These are phyloP conservation scores for Carterocephalus palaemon DNA, from an alignment of 2,888 invertebrate genomes.

Conservation along the genomic window DNA sequence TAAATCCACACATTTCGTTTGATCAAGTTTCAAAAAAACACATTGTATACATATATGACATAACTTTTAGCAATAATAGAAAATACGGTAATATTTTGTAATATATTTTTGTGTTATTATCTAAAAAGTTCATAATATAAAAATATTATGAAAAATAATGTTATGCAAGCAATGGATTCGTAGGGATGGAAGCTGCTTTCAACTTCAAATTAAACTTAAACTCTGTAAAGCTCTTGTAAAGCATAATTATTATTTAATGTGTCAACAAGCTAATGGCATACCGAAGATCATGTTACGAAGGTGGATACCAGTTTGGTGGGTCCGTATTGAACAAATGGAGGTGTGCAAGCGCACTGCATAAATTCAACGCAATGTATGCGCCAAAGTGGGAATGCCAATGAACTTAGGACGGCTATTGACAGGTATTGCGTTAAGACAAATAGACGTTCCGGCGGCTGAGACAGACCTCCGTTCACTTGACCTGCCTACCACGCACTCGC, in stretches of 20 bases:
- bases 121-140: no score
- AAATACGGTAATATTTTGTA: no score
- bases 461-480: slow-evolving; percentile 73
- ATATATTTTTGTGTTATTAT: no score
- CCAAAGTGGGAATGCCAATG: slow-evolving; percentile 76
- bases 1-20: no score
- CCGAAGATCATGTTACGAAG: slow-evolving; percentile 65
- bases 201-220: slow-evolving; percentile 42
- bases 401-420: slow-evolving; percentile 76
- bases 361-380: slow-evolving; percentile 71
- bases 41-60: no score
- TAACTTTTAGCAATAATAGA: no score
- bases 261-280: slow-evolving; percentile 73
- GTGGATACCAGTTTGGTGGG: slow-evolving; percentile 64
- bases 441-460: slow-evolving; percentile 69
- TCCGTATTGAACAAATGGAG: slow-evolving; percentile 51
- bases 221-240: slow-evolving; percentile 52
- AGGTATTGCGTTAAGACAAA: slow-evolving; percentile 78
- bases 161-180: slow-evolving; percentile 6
- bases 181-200: slow-evolving; percentile 37
- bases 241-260: slow-evolving; percentile 67
- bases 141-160: slow-evolving; percentile 29
- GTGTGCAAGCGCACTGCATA: slow-evolving; percentile 62
- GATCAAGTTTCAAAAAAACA: no score
- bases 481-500: slow-evolving; percentile 50